Evolutionary conservation across 2,797 vertebrate genomes (phyloP), one percentile per base, ranked within the genome.

Genomic region (Microchirus variegatus): DNA sequence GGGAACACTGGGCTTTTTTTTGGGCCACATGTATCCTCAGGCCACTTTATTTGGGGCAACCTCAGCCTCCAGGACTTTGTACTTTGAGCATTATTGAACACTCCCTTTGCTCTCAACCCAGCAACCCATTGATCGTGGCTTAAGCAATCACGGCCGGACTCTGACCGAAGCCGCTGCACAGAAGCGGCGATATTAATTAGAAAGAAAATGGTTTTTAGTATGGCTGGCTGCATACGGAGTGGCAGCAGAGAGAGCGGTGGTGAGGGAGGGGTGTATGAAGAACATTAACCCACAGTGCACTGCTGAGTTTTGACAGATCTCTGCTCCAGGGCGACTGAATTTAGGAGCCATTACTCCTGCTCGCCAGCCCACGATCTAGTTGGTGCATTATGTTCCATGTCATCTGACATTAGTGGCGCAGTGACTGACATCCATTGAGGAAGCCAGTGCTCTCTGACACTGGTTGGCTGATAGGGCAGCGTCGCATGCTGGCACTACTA

Each of bases 381-480:
- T 92, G 93, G 89, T 93, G 91, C 92, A 96, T 96, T 96, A 95
- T 96, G 94, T 89, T 95, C 78, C 80, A 77, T 90, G 96, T 97
- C 97, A 93, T 90, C 90, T 92, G 90, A 87, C 85, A 96, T 98
- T 96, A 98, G 89, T 67, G 74, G 85, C 86, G 78, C 75, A 78
- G 74, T 88, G 83, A 89, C 77, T 96, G 95, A 98, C 93, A 90
- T 95, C 91, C 89, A 93, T 91, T 95, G 95, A 95, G 92, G 92
- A 92, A 89, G 91, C 81, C 82, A 90, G 80, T 56, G 73, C 65
- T 91, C 89, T 77, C 72, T 90, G 87, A 79, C 84, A 81, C 62
- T 53, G 77, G 72, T 64, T 47, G 51, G 75, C 87, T 83, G 81
- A 87, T 83, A 79, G 63, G 77, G 59, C 77, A 84, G 85, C 83